phyloP scores from a whole-genome alignment of 2,888 invertebrate species.

The Lithodes maja region DNA sequence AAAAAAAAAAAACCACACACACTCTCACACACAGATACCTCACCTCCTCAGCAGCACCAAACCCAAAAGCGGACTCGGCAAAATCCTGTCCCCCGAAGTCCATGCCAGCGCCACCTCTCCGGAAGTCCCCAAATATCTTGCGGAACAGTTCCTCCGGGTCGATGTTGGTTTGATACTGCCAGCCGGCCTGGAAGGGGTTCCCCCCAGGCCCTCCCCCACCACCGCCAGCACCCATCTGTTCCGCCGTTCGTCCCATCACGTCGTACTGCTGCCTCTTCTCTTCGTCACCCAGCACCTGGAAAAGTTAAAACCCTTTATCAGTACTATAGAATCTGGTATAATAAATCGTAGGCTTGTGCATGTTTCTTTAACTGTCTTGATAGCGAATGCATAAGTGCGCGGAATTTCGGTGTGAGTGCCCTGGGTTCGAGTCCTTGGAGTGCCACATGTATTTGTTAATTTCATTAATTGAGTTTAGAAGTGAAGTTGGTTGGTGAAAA shows the following conservation, averaged over 20 bases:
- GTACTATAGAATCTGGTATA: too few species aligned
- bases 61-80: conserved; percentile 91
- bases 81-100: conserved; percentile 82
- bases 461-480: too few species aligned
- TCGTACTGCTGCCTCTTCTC: conserved; percentile 94
- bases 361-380: too few species aligned
- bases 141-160: conserved; percentile 98
- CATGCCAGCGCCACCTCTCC: conserved; percentile 79
- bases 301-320: too few species aligned
- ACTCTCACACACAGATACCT: too few species aligned
- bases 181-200: conserved; percentile 74
- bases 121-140: conserved; percentile 85
- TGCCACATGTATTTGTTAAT: too few species aligned
- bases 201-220: conserved; percentile 75
- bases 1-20: too few species aligned
- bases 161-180: conserved; percentile 90
- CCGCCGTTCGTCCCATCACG: conserved; percentile 88
- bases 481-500: too few species aligned
- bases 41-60: conserved; percentile 93
- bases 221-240: conserved; percentile 85
- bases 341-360: too few species aligned
- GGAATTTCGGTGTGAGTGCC: too few species aligned
- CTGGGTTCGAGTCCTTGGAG: too few species aligned
- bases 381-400: too few species aligned
- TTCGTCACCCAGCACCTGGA: conserved; percentile 93